Conservation (phyloP, 2,113 vertebrate genomes). For the Mus musculus region GRCm39 chr1:62930001-62930500, state of each 20-base stretch:
- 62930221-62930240: neutral
- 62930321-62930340: neutral
- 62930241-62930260: neutral
- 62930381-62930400: neutral
- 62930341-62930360: neutral
- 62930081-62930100: neutral
- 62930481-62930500: neutral
- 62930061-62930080: neutral
- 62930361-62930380: neutral
- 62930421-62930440: neutral
- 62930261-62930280: neutral
- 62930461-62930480: neutral
- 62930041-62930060: neutral
- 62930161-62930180: neutral
- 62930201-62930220: neutral
- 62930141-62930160: neutral
- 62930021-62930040: neutral
- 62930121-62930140: neutral
- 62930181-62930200: neutral
- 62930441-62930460: neutral
- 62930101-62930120: neutral
- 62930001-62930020: neutral
- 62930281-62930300: neutral
- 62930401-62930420: neutral
- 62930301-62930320: neutral